Evolutionary conservation across 2,113 vertebrate genomes (phyloP).

Genomic region (Myrmecobius fasciatus): DNA sequence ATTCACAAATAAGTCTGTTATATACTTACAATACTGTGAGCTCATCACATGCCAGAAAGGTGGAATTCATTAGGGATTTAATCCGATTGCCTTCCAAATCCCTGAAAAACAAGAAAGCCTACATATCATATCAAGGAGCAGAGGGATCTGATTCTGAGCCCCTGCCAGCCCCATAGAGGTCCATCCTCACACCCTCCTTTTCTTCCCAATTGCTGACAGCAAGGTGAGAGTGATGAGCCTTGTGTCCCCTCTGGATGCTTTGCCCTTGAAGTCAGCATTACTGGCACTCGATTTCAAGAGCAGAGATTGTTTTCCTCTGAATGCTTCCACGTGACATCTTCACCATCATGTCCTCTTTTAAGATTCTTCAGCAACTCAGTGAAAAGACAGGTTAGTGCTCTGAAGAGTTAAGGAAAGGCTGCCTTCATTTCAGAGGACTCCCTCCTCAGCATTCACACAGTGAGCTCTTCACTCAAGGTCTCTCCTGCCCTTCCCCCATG

Average conservation of each 20-base stretch:
- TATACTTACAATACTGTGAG: conserved; percentile 88
- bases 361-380: neutral
- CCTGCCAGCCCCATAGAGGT: neutral
- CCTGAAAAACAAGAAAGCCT: conserved; percentile 70
- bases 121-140: neutral
- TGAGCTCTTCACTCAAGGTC: neutral
- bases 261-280: conserved; percentile 15
- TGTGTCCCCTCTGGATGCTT: conserved; percentile 1
- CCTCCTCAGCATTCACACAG: neutral
- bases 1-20: neutral
- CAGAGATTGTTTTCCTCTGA: neutral
- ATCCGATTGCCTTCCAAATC: conserved; percentile 88
- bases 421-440: neutral
- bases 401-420: neutral
- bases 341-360: neutral
- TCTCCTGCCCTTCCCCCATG: neutral
- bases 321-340: neutral
- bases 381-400: neutral
- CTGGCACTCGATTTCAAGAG: neutral
- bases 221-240: conserved; percentile 10
- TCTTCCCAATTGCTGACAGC: neutral
- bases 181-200: neutral
- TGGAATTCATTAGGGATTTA: conserved; percentile 83
- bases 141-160: neutral
- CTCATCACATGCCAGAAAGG: conserved; percentile 83